Evolutionary conservation across 2,888 invertebrate genomes (phyloP).

Genomic region (Harpalus rubripes): DNA sequence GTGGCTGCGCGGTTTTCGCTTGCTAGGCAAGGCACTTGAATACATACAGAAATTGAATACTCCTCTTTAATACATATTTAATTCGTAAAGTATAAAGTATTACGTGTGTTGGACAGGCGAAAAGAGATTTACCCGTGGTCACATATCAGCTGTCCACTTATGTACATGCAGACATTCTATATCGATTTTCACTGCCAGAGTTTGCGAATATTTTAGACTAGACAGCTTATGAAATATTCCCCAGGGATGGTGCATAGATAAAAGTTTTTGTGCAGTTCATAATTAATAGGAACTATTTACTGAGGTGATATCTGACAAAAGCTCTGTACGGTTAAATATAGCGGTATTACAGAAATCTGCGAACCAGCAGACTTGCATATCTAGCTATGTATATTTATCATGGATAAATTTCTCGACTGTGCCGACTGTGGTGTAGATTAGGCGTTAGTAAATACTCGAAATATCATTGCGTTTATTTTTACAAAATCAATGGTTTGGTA

Average conservation of each 20-base stretch:
- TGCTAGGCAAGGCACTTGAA: conserved; percentile 17
- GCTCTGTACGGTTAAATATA: too few relatives aligned
- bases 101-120: neutral
- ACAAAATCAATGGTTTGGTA: too few relatives aligned
- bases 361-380: too few relatives aligned
- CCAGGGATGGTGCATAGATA: neutral
- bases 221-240: neutral
- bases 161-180: neutral
- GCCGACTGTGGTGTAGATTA: too few relatives aligned
- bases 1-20: conserved; percentile 18
- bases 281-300: neutral
- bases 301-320: neutral
- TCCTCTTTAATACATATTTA: conserved; percentile 22
- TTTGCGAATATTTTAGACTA: neutral
- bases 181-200: conserved; percentile 1
- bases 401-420: too few relatives aligned
- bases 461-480: too few relatives aligned
- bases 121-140: neutral
- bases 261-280: neutral
- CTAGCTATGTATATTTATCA: too few relatives aligned
- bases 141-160: neutral
- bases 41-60: conserved; percentile 36
- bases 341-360: too few relatives aligned
- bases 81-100: conserved; percentile 7
- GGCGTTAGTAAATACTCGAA: too few relatives aligned